A percentile compares a stretch with the other conserved stretches of the same genome.
These are phyloP conservation scores for Shinisaurus crocodilurus DNA, from an alignment of 2,113 vertebrate species.

Conservation along the genomic window DNA sequence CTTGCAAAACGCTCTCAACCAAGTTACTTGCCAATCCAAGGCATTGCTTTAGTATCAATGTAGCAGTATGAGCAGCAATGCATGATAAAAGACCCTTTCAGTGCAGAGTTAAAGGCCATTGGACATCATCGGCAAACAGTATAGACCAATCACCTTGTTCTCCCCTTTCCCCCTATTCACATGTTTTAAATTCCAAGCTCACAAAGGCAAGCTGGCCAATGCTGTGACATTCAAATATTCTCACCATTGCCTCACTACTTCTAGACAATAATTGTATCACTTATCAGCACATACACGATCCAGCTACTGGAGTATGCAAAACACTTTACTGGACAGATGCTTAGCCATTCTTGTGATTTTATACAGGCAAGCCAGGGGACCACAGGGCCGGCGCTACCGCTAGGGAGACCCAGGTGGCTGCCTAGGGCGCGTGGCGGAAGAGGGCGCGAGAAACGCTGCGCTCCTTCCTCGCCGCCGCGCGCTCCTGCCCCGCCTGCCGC, in stretches of 20 bases:
- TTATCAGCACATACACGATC: conserved; percentile 10
- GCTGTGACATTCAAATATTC: background rate
- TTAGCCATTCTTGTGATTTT: too few species aligned
- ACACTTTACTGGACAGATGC: conserved; percentile 29
- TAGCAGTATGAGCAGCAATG: background rate
- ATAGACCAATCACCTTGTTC: background rate
- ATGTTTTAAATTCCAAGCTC: background rate
- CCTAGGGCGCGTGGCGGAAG: too few species aligned
- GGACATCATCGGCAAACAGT: background rate
- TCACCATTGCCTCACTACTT: background rate
- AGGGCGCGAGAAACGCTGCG: too few species aligned
- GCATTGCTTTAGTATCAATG: too few species aligned
- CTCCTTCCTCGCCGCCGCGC: too few species aligned
- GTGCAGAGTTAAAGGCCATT: background rate
- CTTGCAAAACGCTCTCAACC: too few species aligned
- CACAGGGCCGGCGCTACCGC: too few species aligned
- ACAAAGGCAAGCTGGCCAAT: background rate
- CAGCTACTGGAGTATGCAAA: background rate
- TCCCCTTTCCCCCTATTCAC: background rate
- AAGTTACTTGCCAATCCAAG: too few species aligned
- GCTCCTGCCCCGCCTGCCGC: too few species aligned
- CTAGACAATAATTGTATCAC: background rate
- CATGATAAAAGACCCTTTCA: background rate
- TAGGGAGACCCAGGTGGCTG: too few species aligned
- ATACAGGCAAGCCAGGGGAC: too few species aligned